Conservation (phyloP, 1,140 invertebrate species). For the Hormaphis cornu region DNA sequence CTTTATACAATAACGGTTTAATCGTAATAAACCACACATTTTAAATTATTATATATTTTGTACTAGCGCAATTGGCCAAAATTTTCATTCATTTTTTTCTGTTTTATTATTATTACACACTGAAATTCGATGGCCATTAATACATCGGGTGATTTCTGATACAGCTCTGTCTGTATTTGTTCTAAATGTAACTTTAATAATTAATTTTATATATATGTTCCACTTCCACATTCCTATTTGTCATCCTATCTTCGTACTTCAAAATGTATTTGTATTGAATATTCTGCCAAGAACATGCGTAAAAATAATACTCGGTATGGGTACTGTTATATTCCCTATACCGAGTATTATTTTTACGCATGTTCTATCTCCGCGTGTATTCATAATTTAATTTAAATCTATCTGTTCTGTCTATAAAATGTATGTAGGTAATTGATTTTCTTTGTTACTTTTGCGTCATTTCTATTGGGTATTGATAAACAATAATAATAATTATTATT, state of each 20-base stretch:
- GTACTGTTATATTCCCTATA: not conserved
- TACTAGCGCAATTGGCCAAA: not conserved
- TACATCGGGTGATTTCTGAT: not conserved
- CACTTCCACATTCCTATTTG: not conserved
- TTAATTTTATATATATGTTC: slow-evolving; percentile 1
- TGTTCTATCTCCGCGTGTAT: too few relatives aligned
- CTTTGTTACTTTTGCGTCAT: not conserved
- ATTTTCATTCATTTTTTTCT: not conserved
- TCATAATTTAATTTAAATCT: not conserved
- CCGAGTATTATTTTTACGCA: not conserved
- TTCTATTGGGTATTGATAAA: not conserved
- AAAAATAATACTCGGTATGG: too few relatives aligned
- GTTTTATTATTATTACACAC: too few relatives aligned
- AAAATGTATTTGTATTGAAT: not conserved
- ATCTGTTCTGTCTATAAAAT: not conserved
- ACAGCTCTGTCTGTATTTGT: too few relatives aligned
- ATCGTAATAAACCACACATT: too few relatives aligned
- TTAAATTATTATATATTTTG: too few relatives aligned
- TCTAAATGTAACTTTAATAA: not conserved
- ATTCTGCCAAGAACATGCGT: too few relatives aligned
- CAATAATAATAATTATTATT: too few relatives aligned
- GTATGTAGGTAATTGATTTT: not conserved
- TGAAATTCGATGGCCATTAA: not conserved
- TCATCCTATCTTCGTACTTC: not conserved
- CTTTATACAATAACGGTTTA: too few relatives aligned